A percentile compares a stretch with the other conserved stretches of the same genome.
phyloP scores from a whole-genome alignment of 2,797 vertebrate genomes.

The Pogoniulus pusillus region DNA sequence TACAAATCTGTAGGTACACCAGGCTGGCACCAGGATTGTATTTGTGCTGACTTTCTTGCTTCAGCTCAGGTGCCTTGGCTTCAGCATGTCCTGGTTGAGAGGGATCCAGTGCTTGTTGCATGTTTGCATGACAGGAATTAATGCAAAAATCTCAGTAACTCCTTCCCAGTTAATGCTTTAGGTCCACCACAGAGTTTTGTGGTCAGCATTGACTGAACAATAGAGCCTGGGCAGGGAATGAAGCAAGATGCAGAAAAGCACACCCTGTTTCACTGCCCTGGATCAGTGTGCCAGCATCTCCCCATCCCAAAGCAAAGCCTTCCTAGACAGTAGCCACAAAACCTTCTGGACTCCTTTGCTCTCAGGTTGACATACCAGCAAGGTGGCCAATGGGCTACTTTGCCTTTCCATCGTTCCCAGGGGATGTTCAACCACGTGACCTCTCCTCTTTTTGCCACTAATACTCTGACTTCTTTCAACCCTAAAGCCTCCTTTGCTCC shows the following conservation, averaged over 20 bases:
- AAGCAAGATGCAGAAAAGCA: not conserved
- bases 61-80: not conserved
- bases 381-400: not conserved
- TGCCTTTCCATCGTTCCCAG: not conserved
- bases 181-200: not conserved
- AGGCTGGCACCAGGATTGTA: not conserved
- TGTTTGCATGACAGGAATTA: not conserved
- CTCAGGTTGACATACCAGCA: rapidly evolving
- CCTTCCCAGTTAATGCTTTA: not conserved
- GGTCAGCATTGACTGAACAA: rapidly evolving
- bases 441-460: not conserved
- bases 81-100: not conserved
- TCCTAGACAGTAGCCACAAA: not conserved
- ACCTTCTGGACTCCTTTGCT: not conserved
- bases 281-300: not conserved
- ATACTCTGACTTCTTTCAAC: not conserved
- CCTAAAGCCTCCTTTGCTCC: rapidly evolving
- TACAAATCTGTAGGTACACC: not conserved
- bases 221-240: not conserved
- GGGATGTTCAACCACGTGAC: not conserved
- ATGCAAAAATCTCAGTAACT: not conserved
- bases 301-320: not conserved
- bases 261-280: not conserved
- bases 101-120: not conserved
- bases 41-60: not conserved